Evolutionary conservation across 2,888 invertebrate genomes (phyloP).

Genomic region (Archaeoteleia sp.): DNA sequence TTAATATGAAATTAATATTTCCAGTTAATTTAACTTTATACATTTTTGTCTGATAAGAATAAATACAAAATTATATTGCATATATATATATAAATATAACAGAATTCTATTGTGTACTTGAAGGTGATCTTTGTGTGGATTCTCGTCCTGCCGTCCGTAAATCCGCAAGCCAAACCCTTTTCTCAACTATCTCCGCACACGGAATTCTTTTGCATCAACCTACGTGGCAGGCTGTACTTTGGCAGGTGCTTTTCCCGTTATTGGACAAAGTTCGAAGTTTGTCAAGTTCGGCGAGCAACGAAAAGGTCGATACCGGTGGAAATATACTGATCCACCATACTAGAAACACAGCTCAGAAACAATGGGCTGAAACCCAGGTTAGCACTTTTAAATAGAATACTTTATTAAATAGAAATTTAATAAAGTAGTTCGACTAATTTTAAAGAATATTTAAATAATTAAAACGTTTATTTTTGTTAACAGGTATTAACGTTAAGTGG

Average conservation of each 20-base stretch:
- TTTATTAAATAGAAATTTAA: background rate
- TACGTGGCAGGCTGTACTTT: constrained; percentile 95
- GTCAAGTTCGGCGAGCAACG: constrained; percentile 83
- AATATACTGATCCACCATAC: constrained; percentile 99
- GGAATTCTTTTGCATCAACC: constrained; percentile 89
- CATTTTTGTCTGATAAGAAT: too few species aligned
- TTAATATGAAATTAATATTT: too few species aligned
- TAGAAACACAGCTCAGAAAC: constrained; percentile 98
- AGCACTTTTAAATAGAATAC: background rate
- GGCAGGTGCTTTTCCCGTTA: constrained; percentile 96
- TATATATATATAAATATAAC: too few species aligned
- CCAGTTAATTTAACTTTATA: too few species aligned
- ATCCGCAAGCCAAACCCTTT: constrained; percentile 97
- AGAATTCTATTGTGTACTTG: too few species aligned
- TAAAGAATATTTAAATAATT: constrained; percentile 6
- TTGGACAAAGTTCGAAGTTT: constrained; percentile 91
- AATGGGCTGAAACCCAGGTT: constrained; percentile 99
- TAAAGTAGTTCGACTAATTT: background rate
- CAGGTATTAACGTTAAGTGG: constrained; percentile 91
- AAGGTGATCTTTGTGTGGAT: constrained; percentile 95
- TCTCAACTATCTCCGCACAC: constrained; percentile 97
- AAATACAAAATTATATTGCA: too few species aligned
- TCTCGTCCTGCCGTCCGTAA: constrained; percentile 96
- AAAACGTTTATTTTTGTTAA: constrained; percentile 29
- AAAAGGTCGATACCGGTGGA: constrained; percentile 92